These are phyloP conservation scores for Bimastos eiseni DNA, from an alignment of 2,888 invertebrate species.

Conservation along the genomic window DNA sequence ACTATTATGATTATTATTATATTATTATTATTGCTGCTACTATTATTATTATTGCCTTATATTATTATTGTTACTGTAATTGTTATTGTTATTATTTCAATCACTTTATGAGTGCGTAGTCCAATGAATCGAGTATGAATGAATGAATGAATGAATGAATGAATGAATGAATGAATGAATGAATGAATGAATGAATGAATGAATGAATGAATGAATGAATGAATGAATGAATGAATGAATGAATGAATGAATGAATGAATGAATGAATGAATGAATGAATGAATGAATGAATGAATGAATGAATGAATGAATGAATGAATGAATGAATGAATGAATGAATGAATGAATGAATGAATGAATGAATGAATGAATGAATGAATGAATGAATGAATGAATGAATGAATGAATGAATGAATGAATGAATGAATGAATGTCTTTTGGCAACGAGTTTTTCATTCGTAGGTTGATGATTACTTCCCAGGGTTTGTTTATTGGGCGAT, in stretches of 20 bases:
- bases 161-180: neutral
- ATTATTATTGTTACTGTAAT: no score
- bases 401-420: neutral
- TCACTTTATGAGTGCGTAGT: neutral
- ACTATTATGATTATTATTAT: neutral
- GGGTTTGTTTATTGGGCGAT: slow-evolving; percentile 89
- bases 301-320: neutral
- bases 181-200: neutral
- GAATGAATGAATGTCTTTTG: neutral
- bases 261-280: neutral
- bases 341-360: neutral
- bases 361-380: neutral
- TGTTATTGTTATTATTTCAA: neutral
- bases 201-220: neutral
- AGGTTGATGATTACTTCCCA: slow-evolving; percentile 63
- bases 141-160: neutral
- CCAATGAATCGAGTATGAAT: neutral
- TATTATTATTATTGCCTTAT: no score
- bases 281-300: neutral
- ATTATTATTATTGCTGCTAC: no score
- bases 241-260: neutral
- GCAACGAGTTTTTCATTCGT: neutral
- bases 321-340: neutral
- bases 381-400: neutral
- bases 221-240: neutral